Evolutionary conservation across 2,888 invertebrate species (phyloP), one percentile per base, ranked within the genome.

Genomic region (Globia sparganii): DNA sequence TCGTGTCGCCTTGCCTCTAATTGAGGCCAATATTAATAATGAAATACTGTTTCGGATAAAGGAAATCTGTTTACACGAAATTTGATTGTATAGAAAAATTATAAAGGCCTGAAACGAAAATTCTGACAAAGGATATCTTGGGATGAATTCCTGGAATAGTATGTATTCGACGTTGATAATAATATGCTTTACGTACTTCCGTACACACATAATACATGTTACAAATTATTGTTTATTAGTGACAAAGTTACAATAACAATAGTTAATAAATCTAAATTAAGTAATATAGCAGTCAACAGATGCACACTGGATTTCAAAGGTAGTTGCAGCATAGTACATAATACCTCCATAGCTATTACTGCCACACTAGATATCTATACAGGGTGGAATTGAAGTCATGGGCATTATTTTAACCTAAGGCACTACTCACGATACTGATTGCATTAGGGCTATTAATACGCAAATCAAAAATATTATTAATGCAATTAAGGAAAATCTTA

Each of bases 1-100:
- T 85, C 88, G 86, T 88, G 85, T 87, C 90, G 89, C 90, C 85
- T 88, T 65, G 76, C 82, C 86, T 92, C 89, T 93, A 92, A 92
- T 93, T 93, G 91, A 90, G 88, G 88, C 88, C 90, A 91, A 92
- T 92, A 92, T 91, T 92, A 91, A 91, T 90, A 90, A 90, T 88
- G 88, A 88, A 87, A 85, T 86, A 76, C 78, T 86, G 81, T 81
- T 82, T 70, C 80, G 73, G 73, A 80, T 82, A 84, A 86, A 86
- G 68, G 37, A 72, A 74, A 64, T 62, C 53, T 66, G 6, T 53
- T 31, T 58, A 68, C 62, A 31, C 1, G 31, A 59, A 64, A 46
- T 67, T 71, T n/a, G 58, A 46, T 61, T 43, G 25, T 53, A 49
- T 53, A 28, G 58, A 72, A 72, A 70, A 66, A 34, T 69, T 53